Conservation (phyloP, 2,113 vertebrate genomes). For the Danionella cerebrum region DNA sequence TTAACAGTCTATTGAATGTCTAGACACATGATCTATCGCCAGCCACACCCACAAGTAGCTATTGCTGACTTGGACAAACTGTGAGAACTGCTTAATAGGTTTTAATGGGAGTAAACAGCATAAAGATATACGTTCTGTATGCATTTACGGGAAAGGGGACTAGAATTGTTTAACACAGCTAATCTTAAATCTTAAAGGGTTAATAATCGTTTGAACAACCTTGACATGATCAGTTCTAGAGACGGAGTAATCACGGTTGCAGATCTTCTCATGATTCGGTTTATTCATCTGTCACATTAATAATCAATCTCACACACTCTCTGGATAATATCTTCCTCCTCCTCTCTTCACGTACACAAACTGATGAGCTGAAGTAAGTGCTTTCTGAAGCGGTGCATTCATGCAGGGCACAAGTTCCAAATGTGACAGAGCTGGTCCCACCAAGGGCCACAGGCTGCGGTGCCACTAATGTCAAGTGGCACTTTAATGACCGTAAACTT, state of each 20-base stretch:
- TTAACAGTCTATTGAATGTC: too few relatives aligned
- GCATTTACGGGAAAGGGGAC: too few relatives aligned
- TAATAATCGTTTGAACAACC: too few relatives aligned
- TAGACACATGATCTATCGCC: too few relatives aligned
- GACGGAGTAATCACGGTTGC: slow-evolving; percentile 18
- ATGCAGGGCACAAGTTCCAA: not conserved
- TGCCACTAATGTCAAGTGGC: slow-evolving; percentile 30
- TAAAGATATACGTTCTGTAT: too few relatives aligned
- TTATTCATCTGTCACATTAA: slow-evolving; percentile 37
- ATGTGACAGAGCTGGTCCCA: slow-evolving; percentile 10
- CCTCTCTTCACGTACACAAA: slow-evolving; percentile 3
- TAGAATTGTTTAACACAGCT: too few relatives aligned
- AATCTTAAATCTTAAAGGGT: too few relatives aligned
- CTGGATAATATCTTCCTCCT: slow-evolving; percentile 20
- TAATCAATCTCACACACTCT: slow-evolving; percentile 24
- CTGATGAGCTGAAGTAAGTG: slow-evolving; percentile 13
- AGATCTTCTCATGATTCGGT: slow-evolving; percentile 22
- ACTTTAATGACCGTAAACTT: slow-evolving; percentile 36
- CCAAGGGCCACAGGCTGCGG: not conserved
- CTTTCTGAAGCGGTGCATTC: slow-evolving; percentile 27
- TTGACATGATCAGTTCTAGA: slow-evolving; percentile 25
- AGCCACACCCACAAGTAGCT: too few relatives aligned
- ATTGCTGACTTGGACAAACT: too few relatives aligned
- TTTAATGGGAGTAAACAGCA: too few relatives aligned
- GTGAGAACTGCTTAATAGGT: too few relatives aligned